Conservation (phyloP, 2,113 vertebrate species). For the Chaetops frenatus region DNA sequence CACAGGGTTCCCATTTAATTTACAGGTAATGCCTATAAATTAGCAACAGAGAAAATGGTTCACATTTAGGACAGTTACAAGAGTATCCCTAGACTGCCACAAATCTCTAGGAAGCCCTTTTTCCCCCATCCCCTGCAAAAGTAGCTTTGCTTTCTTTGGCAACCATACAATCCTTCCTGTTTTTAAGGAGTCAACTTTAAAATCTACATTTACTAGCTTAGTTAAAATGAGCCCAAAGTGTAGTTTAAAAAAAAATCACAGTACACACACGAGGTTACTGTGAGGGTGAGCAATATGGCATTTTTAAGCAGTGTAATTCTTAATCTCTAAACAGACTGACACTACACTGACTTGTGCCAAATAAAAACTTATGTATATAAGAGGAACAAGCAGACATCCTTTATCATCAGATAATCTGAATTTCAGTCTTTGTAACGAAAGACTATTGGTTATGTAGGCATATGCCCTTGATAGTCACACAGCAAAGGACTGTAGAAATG, state of each 20-base stretch:
- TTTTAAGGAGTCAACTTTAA: not conserved
- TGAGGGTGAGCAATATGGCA: fast-evolving
- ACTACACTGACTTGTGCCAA: not conserved
- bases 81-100: not conserved
- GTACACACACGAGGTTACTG: fast-evolving
- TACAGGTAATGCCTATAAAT: not conserved
- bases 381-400: not conserved
- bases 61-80: not conserved
- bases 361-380: not conserved
- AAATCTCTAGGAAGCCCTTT: not conserved
- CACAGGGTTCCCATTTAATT: not conserved
- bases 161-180: not conserved
- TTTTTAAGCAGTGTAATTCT: not conserved
- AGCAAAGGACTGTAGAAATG: not conserved
- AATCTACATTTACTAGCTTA: not conserved
- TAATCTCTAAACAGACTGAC: not conserved
- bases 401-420: not conserved
- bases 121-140: not conserved
- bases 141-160: not conserved
- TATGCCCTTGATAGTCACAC: not conserved
- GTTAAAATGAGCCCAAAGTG: not conserved
- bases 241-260: not conserved
- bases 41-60: not conserved
- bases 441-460: not conserved
- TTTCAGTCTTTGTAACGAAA: not conserved